Evolutionary conservation across 2,113 vertebrate species (phyloP).

Genomic region (Megaptera novaeangliae): DNA sequence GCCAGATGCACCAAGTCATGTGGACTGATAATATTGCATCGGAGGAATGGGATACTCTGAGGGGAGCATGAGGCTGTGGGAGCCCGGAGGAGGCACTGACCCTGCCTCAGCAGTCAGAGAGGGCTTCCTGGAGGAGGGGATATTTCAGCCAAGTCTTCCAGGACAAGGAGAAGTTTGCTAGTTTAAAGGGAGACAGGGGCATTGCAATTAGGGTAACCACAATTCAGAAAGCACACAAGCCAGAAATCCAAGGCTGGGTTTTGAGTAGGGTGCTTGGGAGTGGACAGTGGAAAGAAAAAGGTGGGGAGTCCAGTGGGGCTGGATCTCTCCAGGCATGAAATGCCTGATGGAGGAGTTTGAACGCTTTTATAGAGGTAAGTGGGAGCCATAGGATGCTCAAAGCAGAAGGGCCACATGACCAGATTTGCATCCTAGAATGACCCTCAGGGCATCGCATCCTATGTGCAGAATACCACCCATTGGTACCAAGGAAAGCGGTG

Average conservation of each 20-base stretch:
- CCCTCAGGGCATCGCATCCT: not conserved
- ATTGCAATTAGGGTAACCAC: not conserved
- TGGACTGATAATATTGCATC: not conserved
- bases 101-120: not conserved
- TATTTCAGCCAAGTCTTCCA: not conserved
- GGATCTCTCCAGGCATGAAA: not conserved
- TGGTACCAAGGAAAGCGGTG: not conserved
- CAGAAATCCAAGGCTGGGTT: not conserved
- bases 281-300: not conserved
- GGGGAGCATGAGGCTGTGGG: not conserved
- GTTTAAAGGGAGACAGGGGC: not conserved
- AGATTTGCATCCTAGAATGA: not conserved
- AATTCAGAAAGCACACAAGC: not conserved
- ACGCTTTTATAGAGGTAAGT: rapidly evolving
- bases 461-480: rapidly evolving
- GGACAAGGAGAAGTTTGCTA: not conserved
- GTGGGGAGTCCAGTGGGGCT: rapidly evolving
- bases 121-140: not conserved
- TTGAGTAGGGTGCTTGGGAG: not conserved
- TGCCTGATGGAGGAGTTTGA: too few species aligned
- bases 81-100: not conserved
- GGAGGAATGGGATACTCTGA: not conserved
- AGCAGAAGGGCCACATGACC: not conserved
- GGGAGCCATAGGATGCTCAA: not conserved
- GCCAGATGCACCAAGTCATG: too few species aligned